Percentiles rank a stretch among this genome's conserved stretches.
Evolutionary conservation across 2,888 invertebrate genomes (phyloP).

Genomic region (Griposia aprilina): DNA sequence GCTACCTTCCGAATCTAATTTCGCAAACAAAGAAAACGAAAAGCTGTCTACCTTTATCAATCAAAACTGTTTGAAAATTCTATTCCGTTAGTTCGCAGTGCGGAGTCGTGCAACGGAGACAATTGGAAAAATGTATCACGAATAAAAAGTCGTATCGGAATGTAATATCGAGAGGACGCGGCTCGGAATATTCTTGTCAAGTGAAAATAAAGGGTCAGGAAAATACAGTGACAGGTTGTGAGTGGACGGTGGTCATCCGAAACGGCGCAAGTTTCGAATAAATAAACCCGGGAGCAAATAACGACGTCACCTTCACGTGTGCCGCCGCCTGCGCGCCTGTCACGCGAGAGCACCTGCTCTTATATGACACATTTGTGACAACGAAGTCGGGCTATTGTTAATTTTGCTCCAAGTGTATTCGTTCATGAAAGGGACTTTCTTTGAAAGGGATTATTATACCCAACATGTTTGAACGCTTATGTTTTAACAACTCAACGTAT

Average conservation of each 20-base stretch:
- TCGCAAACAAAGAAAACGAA: slow-evolving; percentile 90
- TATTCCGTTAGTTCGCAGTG: slow-evolving; percentile 88
- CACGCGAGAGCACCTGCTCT: slow-evolving; percentile 80
- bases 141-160: slow-evolving; percentile 90
- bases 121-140: slow-evolving; percentile 90
- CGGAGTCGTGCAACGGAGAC: slow-evolving; percentile 84
- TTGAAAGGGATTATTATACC: slow-evolving; percentile 37
- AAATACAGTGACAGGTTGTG: slow-evolving; percentile 89
- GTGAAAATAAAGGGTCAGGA: slow-evolving; percentile 89
- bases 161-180: slow-evolving; percentile 88
- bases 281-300: slow-evolving; percentile 87
- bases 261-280: slow-evolving; percentile 86
- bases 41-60: slow-evolving; percentile 90
- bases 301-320: slow-evolving; percentile 83
- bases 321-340: slow-evolving; percentile 77
- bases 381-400: slow-evolving; percentile 79
- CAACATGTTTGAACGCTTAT: slow-evolving; percentile 39
- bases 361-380: slow-evolving; percentile 83
- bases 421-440: slow-evolving; percentile 40
- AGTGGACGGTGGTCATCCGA: slow-evolving; percentile 88
- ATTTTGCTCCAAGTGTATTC: slow-evolving; percentile 66
- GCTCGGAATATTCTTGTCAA: slow-evolving; percentile 89
- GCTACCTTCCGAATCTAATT: slow-evolving; percentile 88
- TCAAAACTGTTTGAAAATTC: slow-evolving; percentile 90
- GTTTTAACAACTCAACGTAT: slow-evolving; percentile 52